These are phyloP conservation scores for Neodiprion virginianus DNA, from an alignment of 1,140 invertebrate genomes.

Conservation along the genomic window DNA sequence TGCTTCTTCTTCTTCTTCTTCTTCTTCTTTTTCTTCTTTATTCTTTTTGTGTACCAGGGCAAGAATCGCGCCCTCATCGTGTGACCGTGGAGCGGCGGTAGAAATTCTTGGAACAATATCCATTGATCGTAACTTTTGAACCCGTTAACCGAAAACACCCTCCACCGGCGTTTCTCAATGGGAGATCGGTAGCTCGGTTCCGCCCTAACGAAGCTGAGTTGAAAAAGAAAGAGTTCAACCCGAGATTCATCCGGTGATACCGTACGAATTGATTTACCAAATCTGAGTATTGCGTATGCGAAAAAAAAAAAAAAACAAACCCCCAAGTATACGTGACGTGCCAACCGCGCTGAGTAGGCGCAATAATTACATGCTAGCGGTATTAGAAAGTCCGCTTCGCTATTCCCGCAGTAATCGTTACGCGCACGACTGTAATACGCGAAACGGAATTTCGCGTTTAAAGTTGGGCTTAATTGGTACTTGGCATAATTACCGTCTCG, in stretches of 20 bases:
- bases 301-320: too few species aligned
- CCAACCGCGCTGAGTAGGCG: background rate
- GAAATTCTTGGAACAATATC: background rate
- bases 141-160: background rate
- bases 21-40: background rate
- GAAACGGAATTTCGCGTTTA: background rate
- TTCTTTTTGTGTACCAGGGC: background rate
- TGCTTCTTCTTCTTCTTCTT: background rate
- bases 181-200: too few species aligned
- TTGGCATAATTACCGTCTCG: background rate
- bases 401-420: background rate
- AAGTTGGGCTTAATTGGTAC: background rate
- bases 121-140: constrained; percentile 3
- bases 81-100: too few species aligned
- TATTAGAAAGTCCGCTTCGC: background rate
- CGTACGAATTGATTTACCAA: too few species aligned
- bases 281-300: too few species aligned
- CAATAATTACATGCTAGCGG: background rate
- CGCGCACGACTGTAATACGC: too few species aligned
- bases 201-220: too few species aligned
- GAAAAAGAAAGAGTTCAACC: too few species aligned
- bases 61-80: background rate
- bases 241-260: too few species aligned
- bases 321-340: background rate
- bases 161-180: too few species aligned